Evolutionary conservation across 2,888 invertebrate genomes (phyloP), one percentile per base, ranked within the genome.

Genomic region (Malthinus seriepunctatus): DNA sequence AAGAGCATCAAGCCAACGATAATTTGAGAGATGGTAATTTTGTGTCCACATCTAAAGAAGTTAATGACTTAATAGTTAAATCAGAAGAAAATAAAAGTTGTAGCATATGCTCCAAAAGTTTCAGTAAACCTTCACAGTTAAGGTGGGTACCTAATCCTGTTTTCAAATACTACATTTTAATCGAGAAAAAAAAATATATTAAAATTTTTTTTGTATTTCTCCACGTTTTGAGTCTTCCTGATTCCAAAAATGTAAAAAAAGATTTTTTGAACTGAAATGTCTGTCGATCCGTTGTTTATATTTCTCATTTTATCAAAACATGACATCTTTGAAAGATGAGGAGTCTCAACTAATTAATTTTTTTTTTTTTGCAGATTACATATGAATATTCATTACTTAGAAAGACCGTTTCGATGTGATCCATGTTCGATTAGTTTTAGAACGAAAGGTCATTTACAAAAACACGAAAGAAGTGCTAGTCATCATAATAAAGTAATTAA

Each of bases 371-470:
- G 42, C 62, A 78, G 79, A 64, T 82, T 97, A 63, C 97, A 97
- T 79, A 91, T 95, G 78, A 96, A 97, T 78, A 95, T 96, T 67
- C 97, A 97, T 79, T 95, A 94, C 72, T 89, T 97, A 83, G 96
- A 96, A 77, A 84, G 95, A 62, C 94, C 93, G 50, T 95, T 91
- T 75, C 86, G 93, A 66, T 97, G 97, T 78, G 92, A 94, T 70
- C 89, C 93, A 2, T 97, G 97, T 79, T 91, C 90, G 34, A 90
- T 95, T 23, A 93, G 94, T 69, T 97, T 97, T 76, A 84, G 93
- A 71, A 89, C 94, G 37, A 86, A 93, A 80, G 95, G 95, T 1
- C 95, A 95, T 76, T 83, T 97, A 55, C 93, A 95, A 74, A 96
- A 96, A 79, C 97, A 97, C 75, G 92, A 94, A 77, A 85, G 95